Evolutionary conservation across 2,797 vertebrate species (phyloP).

Genomic region (Synaphobranchus kaupii): DNA sequence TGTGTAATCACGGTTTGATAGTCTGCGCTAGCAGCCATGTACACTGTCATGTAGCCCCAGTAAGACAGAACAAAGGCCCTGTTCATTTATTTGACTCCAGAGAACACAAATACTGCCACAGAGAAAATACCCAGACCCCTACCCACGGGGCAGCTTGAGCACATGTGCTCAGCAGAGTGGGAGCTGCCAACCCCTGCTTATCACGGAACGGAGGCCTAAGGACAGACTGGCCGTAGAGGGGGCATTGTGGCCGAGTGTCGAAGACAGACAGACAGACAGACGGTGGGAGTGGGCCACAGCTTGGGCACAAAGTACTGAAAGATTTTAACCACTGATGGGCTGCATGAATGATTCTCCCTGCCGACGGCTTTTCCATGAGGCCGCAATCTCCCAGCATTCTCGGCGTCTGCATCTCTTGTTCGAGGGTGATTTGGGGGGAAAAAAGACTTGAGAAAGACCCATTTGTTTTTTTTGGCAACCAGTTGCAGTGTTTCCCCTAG

Average conservation of each 20-base stretch:
- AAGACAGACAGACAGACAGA: not conserved
- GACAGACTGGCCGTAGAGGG: not conserved
- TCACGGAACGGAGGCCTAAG: not conserved
- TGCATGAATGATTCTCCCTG: not conserved
- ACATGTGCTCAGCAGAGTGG: not conserved
- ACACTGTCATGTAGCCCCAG: not conserved
- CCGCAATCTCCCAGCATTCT: not conserved
- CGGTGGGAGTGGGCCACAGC: not conserved
- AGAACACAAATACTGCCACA: not conserved
- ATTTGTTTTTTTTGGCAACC: not conserved
- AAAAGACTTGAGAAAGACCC: slow-evolving; percentile 1
- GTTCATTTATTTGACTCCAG: slow-evolving; percentile 6
- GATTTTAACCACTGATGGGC: not conserved
- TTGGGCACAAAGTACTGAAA: not conserved
- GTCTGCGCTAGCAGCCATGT: not conserved
- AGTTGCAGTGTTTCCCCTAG: too few relatives aligned
- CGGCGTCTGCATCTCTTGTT: not conserved
- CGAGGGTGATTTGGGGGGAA: not conserved
- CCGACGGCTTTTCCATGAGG: not conserved
- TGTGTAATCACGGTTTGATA: not conserved
- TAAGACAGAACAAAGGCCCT: not conserved
- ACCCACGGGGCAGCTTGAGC: not conserved
- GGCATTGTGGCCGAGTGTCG: too few relatives aligned
- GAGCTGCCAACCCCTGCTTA: not conserved
- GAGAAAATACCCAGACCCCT: not conserved